phyloP scores from a whole-genome alignment of 2,888 invertebrate genomes.

The Scrobipalpa costella region DNA sequence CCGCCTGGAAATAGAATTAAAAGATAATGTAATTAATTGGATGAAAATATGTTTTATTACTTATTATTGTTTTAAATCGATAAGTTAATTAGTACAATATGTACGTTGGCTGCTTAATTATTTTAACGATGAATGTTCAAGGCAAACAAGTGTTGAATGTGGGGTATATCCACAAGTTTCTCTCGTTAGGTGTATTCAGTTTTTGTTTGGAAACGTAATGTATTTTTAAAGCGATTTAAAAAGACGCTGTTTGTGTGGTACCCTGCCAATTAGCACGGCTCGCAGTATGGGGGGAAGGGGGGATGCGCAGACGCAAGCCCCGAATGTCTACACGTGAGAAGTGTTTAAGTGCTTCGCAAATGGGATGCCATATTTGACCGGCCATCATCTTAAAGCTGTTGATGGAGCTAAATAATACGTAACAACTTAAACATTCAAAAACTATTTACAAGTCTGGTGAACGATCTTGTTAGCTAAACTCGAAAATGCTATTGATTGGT shows the following conservation, averaged over 20 bases:
- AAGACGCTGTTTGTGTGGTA: slow-evolving; percentile 48
- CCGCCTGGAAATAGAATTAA: not conserved
- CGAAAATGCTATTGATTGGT: not conserved
- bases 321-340: slow-evolving; percentile 51
- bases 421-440: slow-evolving; percentile 18
- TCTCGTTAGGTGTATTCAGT: slow-evolving; percentile 37
- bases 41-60: not conserved
- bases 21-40: not conserved
- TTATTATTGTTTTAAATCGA: not conserved
- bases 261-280: slow-evolving; percentile 59
- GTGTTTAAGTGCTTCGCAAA: slow-evolving; percentile 52
- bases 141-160: not conserved
- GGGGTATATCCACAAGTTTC: slow-evolving; percentile 45
- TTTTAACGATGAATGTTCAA: not conserved
- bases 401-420: slow-evolving; percentile 19
- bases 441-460: slow-evolving; percentile 28
- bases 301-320: slow-evolving; percentile 38
- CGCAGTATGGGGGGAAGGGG: slow-evolving; percentile 33
- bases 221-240: slow-evolving; percentile 66
- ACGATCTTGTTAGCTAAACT: slow-evolving; percentile 15
- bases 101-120: not conserved
- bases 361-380: slow-evolving; percentile 50
- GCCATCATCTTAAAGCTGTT: slow-evolving; percentile 41
- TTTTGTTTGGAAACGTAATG: slow-evolving; percentile 63
- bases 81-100: not conserved